Base-by-base conservation (phyloP, 2,888 invertebrate genomes). In the Coelogynopora nodosa region DNA sequence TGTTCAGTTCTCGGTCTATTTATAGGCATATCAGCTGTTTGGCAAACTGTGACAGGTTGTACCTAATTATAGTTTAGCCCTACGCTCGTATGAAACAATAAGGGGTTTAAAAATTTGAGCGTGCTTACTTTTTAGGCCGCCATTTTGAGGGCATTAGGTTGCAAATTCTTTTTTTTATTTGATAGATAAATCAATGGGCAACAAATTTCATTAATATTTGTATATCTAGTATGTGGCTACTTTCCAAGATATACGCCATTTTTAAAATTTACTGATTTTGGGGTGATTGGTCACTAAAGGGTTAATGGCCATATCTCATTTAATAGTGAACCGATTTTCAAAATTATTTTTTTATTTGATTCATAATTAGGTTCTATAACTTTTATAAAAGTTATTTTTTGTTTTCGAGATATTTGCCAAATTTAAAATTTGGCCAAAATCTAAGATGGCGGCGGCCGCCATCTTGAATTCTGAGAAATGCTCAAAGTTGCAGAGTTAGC, bases 21-120 rank as follows among this genome's bases (percentile, higher is more conserved):
- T 74, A 74, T 74, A 74, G 74, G 74, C 74, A 74, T 74, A 74
- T 74, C 74, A 74, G 27, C 74, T 74, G 74, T 74, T 74, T 74
- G 74, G 74, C 74, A 74, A 74, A 74, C 74, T 74, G 74, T 74
- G 74, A 74, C 74, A 74, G 74, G 74, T 74, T 74, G 74, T 74
- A 74, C 74, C 74, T 74, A 74, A 74, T 74, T 74, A n/a, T n/a
- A 74, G 74, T 74, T 74, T 74, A 74, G 74, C 74, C 74, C 74
- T 74, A 74, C 74, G 27, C 74, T 74, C 74, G 27, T 74, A 74
- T 26, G 27, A 74, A 74, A 74, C 74, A 10, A 74, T 74, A 74
- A 74, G 74, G 74, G 74, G 74, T 74, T 74, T 74, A 74, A 74
- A 74, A 74, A 74, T 74, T 74, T 74, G 74, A 74, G 74, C 74